Base-by-base conservation (phyloP, 2,888 invertebrate species). In the Leptogaster cylindrica region DNA sequence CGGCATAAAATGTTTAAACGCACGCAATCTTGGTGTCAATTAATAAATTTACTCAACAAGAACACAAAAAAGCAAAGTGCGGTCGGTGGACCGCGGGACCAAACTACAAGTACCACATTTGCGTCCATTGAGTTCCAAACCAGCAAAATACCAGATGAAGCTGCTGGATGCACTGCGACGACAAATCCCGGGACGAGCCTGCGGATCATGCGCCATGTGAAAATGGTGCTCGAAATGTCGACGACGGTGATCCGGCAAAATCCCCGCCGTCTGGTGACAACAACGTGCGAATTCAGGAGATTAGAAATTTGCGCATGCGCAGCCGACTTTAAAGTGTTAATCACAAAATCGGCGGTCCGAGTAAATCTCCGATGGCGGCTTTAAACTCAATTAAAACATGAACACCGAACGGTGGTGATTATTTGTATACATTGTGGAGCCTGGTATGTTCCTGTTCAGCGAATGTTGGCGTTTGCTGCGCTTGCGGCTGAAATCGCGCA, bases 1-100 rank as follows among this genome's bases (percentile, higher is more conserved):
- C 33, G n/a, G n/a, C n/a, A 64, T 64, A 64, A 64, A 64, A 64
- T 64, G 64, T 64, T 50, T 31, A 31, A 50, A 64, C 25, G 64
- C 64, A 64, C 64, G 64, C 64, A 50, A 64, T 48, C 64, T 64
- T 33, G 50, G 64, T 64, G 64, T 64, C 64, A 64, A 64, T 64
- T 64, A 64, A 64, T 64, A 64, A 64, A 64, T 64, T 64, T 50
- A 64, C 64, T 50, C 50, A 50, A 28, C 48, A 33, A 64, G 36
- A 64, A 64, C 36, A 50, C 10, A 64, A 31, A 48, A 58, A 58
- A 39, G 46, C 46, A 20, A 20, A 25, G 46, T 46, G 46, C 23
- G 10, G 46, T 23, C n/a, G 23, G 46, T n/a, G 10, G 20, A 6
- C 18, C 46, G 23, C 46, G 18, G n/a, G 16, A 8, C 31, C 31